Percentiles rank a stretch among this genome's conserved stretches.
Evolutionary conservation across 1,140 invertebrate genomes (phyloP).

Genomic region (Oscheius sp.): DNA sequence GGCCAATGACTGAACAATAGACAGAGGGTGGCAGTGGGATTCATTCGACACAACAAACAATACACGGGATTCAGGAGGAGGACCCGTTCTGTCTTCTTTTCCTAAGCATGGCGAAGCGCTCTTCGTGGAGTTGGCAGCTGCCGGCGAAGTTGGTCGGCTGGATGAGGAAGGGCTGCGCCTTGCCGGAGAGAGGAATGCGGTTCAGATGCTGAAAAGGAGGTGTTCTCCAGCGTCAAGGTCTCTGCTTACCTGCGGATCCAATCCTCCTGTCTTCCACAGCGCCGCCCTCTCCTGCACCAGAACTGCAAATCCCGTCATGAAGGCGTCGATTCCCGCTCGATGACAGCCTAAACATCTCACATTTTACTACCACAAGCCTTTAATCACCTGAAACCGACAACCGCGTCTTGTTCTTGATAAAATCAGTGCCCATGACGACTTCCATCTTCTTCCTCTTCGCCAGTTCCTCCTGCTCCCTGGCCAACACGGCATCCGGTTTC

Average conservation of each 20-base stretch:
- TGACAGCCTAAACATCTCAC: slow-evolving; percentile 34
- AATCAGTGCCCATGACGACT: not conserved
- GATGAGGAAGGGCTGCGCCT: not conserved
- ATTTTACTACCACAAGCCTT: too few relatives aligned
- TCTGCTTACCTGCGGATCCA: slow-evolving; percentile 1
- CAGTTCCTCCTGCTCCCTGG: not conserved
- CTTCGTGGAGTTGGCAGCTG: not conserved
- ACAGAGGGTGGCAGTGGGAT: too few relatives aligned
- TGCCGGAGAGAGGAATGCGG: not conserved
- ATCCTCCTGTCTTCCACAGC: not conserved
- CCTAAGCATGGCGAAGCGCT: not conserved
- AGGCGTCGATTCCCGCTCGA: slow-evolving; percentile 32
- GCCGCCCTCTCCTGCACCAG: slow-evolving; percentile 14
- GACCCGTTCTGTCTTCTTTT: not conserved
- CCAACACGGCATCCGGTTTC: not conserved
- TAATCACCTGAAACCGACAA: not conserved
- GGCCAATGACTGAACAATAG: too few relatives aligned
- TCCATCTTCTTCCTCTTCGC: not conserved
- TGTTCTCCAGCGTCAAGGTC: too few relatives aligned
- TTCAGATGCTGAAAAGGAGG: slow-evolving; percentile 2
- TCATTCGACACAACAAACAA: too few relatives aligned
- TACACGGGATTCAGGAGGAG: too few relatives aligned
- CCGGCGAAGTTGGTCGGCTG: not conserved
- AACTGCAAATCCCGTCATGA: slow-evolving; percentile 31
- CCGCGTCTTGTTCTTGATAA: not conserved